Evolutionary conservation across 2,113 vertebrate genomes (phyloP).

Genomic region (Bothrops jararaca): DNA sequence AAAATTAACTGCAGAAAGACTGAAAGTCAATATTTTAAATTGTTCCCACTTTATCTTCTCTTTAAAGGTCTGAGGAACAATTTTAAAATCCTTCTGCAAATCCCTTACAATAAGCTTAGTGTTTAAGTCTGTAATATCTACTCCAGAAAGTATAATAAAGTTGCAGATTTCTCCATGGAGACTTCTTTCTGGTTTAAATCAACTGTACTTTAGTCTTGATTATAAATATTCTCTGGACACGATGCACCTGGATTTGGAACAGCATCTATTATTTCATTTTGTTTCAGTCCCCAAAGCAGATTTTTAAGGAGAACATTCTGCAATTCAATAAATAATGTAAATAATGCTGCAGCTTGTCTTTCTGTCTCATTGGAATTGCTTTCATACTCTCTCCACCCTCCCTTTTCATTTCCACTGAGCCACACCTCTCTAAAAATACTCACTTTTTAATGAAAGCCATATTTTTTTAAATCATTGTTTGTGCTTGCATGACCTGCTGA

Average conservation of each 20-base stretch:
- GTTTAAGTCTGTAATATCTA: not conserved
- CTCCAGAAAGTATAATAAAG: slow-evolving; percentile 35
- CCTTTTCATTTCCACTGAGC: slow-evolving; percentile 64
- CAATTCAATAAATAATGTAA: slow-evolving; percentile 57
- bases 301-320: slow-evolving; percentile 53
- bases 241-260: slow-evolving; percentile 50
- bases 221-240: slow-evolving; percentile 47
- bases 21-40: slow-evolving; percentile 55
- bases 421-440: slow-evolving; percentile 79
- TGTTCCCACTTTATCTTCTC: slow-evolving; percentile 43
- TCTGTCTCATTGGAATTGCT: slow-evolving; percentile 11
- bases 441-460: slow-evolving; percentile 78
- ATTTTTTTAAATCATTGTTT: slow-evolving; percentile 57
- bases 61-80: slow-evolving; percentile 55
- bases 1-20: slow-evolving; percentile 46
- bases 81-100: slow-evolving; percentile 27
- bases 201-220: slow-evolving; percentile 53
- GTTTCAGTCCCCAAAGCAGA: slow-evolving; percentile 55
- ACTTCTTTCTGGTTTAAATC: slow-evolving; percentile 48
- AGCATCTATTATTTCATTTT: slow-evolving; percentile 48
- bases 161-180: slow-evolving; percentile 35
- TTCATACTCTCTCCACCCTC: slow-evolving; percentile 54
- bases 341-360: slow-evolving; percentile 59
- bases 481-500: slow-evolving; percentile 64
- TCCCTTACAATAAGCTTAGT: not conserved